Conservation (phyloP, 2,113 vertebrate species). For the Microtus oregoni region DNA sequence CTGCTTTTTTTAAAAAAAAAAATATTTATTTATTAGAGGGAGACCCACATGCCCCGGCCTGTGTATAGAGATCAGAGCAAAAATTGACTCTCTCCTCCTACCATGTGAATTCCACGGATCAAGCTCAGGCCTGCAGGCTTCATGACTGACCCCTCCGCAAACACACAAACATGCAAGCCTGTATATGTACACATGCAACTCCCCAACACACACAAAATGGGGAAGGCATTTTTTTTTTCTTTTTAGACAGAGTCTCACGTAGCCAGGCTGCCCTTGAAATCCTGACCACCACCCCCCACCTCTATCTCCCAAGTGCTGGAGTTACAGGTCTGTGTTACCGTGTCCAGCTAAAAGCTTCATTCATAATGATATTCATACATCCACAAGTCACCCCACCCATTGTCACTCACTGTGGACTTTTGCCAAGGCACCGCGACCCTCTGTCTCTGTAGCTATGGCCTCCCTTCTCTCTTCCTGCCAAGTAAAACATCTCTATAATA, state of each 20-base stretch:
- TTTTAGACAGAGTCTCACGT: background rate
- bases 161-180: background rate
- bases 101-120: background rate
- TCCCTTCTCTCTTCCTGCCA: background rate
- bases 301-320: background rate
- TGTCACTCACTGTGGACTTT: background rate
- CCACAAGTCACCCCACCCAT: background rate
- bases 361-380: background rate
- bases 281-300: background rate
- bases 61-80: background rate
- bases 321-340: background rate
- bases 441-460: background rate
- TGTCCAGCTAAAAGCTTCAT: background rate
- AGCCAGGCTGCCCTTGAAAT: background rate
- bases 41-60: background rate
- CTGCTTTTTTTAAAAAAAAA: background rate
- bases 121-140: background rate
- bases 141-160: too few species aligned
- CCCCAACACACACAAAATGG: background rate
- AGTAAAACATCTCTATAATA: background rate
- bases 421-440: background rate
- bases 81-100: background rate
- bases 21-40: background rate
- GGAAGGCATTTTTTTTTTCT: background rate
- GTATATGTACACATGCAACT: background rate